Base-by-base conservation (phyloP, 1,140 invertebrate species). In the Aphelinus certus region DNA sequence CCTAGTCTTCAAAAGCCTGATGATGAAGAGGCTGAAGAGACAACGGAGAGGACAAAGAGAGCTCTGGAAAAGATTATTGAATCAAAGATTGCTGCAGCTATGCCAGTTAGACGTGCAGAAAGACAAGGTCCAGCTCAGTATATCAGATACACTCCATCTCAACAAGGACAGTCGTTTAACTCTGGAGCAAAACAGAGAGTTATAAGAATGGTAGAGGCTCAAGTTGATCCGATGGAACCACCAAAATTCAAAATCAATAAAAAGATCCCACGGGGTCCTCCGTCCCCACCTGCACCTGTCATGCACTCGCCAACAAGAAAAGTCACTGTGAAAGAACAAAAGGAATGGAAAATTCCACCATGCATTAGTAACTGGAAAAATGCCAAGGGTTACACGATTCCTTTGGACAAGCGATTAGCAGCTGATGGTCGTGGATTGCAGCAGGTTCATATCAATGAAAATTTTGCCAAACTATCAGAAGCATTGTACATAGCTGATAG, bases 341-440 rank as follows among this genome's bases (percentile, higher is more conserved):
- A 98, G 77, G 98, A 99, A 87, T 99, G 98, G 98, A 99, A 99
- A 88, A 99, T 99, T 80, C 98, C 98, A 26, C 98, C 98, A 0
- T 99, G 98, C 83, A 98, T 99, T 77, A 98, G 96, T 9, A 99
- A 99, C 83, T 99, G 98, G 98, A 99, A 99, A 88, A 99, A 99
- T 85, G 95, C 97, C 2, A 99, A 97, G 91, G 96, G 97, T 83
- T 99, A 99, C 88, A 99, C 98, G 0, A 98, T 99, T 83, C 98
- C 98, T 0, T 88, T 99, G 75, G 98, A 99, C 86, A 99, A 99
- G 89, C 92, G 98, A 80, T 88, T 99, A 78, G 98, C 98, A 1
- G 98, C 98, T 9, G 98, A 99, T 88, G 98, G 98, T 0, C 90
- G 98, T 63, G 98, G 98, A 7, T 88, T 99, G 0, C 98, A 99